Conservation (phyloP, 2,797 vertebrate species). For the Ceryle rudis region DNA sequence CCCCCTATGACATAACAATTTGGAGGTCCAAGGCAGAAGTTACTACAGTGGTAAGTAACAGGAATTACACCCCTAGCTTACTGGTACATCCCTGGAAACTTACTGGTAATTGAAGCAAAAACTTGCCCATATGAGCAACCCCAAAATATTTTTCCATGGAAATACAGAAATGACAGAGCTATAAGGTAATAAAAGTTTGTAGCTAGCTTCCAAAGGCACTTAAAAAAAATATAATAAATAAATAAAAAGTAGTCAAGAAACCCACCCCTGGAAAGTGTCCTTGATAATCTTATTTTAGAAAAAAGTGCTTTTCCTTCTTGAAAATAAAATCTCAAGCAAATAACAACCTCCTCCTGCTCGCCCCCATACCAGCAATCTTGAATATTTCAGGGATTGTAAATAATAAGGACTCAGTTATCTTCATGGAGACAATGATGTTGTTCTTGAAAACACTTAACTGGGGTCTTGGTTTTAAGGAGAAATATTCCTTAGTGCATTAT, state of each 20-base stretch:
- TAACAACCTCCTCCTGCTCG: background rate
- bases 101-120: background rate
- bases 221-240: background rate
- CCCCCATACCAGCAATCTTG: background rate
- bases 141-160: background rate
- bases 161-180: background rate
- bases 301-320: constrained; percentile 17
- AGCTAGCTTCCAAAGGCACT: background rate
- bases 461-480: constrained; percentile 55
- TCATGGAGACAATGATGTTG: background rate
- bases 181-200: background rate
- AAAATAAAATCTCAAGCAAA: constrained; percentile 41
- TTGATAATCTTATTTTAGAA: constrained; percentile 35
- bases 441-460: constrained; percentile 58
- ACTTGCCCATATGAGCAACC: background rate
- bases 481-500: constrained; percentile 61
- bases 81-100: background rate
- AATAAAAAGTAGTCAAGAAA: background rate
- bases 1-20: background rate
- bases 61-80: background rate
- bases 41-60: background rate
- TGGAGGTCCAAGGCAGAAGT: background rate
- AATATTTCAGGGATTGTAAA: constrained; percentile 42
- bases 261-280: background rate
- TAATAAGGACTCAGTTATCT: background rate